Percentiles rank a stretch among this genome's conserved stretches.
Conservation (phyloP, 1,140 invertebrate species). For the Tetramorium parvispinum region DNA sequence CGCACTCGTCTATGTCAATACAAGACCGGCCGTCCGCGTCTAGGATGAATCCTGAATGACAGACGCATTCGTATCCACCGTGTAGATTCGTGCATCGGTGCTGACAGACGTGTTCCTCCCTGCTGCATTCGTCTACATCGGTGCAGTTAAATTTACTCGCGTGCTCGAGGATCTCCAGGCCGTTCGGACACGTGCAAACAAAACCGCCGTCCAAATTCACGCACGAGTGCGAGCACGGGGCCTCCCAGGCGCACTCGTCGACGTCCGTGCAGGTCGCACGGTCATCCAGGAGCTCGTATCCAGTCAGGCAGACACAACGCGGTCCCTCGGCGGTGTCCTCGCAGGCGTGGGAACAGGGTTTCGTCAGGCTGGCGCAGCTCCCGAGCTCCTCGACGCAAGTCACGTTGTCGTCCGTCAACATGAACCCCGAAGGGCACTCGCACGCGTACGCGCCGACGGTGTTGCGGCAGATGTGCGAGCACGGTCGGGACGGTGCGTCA, state of each 20-base stretch:
- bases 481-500: constrained; percentile 71
- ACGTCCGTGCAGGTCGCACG: constrained; percentile 87
- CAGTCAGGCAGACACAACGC: constrained; percentile 87
- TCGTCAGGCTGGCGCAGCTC: constrained; percentile 79
- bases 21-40: constrained; percentile 79
- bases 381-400: constrained; percentile 68
- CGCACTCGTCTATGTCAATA: constrained; percentile 86
- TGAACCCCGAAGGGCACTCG: constrained; percentile 82
- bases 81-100: constrained; percentile 82
- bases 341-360: constrained; percentile 86
- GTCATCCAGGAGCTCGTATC: constrained; percentile 85
- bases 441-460: constrained; percentile 85
- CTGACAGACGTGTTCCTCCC: constrained; percentile 85
- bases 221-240: constrained; percentile 84
- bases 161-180: constrained; percentile 83
- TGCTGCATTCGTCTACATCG: constrained; percentile 87
- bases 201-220: constrained; percentile 91
- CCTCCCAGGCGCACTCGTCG: constrained; percentile 87
- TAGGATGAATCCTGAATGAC: not conserved
- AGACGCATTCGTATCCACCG: constrained; percentile 1
- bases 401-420: constrained; percentile 74
- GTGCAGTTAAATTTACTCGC: constrained; percentile 87
- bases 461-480: constrained; percentile 83
- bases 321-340: constrained; percentile 87
- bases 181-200: constrained; percentile 89